phyloP scores from a whole-genome alignment of 2,797 vertebrate genomes.

The Avahi laniger region DNA sequence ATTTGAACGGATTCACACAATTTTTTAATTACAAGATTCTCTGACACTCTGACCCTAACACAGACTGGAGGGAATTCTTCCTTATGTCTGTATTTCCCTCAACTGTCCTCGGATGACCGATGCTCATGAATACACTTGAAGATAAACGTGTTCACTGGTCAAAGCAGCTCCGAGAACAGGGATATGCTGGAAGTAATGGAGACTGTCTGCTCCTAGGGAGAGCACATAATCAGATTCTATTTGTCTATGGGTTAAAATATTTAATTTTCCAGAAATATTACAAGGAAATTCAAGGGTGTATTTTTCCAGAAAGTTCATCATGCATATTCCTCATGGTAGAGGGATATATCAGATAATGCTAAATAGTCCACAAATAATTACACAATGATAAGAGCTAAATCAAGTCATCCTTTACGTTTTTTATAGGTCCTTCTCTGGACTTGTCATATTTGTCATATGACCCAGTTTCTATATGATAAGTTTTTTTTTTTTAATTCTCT shows the following conservation, averaged over 20 bases:
- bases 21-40: background rate
- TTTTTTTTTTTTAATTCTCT: background rate
- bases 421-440: background rate
- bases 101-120: fast-evolving
- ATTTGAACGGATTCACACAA: background rate
- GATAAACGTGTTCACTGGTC: background rate
- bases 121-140: fast-evolving
- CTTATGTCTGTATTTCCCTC: background rate
- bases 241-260: background rate
- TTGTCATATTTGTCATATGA: background rate
- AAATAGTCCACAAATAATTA: background rate
- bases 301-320: background rate
- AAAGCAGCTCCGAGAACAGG: background rate
- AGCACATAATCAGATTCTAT: background rate
- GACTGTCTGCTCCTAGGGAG: background rate
- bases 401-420: background rate
- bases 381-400: background rate
- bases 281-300: background rate
- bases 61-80: background rate
- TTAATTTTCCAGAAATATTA: background rate
- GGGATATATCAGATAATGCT: fast-evolving
- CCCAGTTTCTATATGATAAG: background rate
- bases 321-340: too few species aligned
- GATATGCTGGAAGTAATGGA: background rate
- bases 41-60: background rate